These are phyloP conservation scores for Drosophila rellima DNA, from an alignment of 2,888 invertebrate genomes.

Conservation along the genomic window DNA sequence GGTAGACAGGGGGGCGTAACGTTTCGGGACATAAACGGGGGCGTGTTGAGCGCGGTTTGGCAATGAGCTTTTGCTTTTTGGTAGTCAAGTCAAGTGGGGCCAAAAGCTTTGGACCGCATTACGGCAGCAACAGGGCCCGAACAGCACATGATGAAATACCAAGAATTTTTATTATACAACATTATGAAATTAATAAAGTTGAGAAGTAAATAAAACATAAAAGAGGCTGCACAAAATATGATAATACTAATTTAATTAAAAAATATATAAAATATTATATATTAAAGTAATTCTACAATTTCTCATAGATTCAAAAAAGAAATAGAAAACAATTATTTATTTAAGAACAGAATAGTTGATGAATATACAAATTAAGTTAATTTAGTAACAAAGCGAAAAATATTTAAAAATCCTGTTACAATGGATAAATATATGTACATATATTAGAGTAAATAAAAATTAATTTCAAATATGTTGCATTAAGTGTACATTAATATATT, in stretches of 20 bases:
- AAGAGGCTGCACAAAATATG: neutral
- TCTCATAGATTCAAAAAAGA: no score
- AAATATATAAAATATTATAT: neutral
- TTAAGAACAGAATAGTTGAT: no score
- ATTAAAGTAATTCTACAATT: neutral
- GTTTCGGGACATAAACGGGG: constrained; percentile 77
- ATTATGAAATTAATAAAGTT: constrained; percentile 27
- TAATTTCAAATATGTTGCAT: no score
- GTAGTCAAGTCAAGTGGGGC: constrained; percentile 75
- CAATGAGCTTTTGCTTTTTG: constrained; percentile 75
- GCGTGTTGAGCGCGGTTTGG: constrained; percentile 74
- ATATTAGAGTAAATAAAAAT: no score
- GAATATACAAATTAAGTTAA: no score
- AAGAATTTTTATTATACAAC: constrained; percentile 8
- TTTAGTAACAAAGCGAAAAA: no score
- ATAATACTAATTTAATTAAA: neutral
- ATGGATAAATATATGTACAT: no score
- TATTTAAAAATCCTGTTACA: no score
- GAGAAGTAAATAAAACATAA: constrained; percentile 1
- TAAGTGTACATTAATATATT: no score
- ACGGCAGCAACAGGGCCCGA: constrained; percentile 48
- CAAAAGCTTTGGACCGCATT: constrained; percentile 41
- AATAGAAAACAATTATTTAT: no score
- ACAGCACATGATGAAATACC: constrained; percentile 35
- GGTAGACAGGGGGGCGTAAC: constrained; percentile 41